Evolutionary conservation across 2,888 invertebrate species (phyloP).

Genomic region (Alviniconcha strummeri): DNA sequence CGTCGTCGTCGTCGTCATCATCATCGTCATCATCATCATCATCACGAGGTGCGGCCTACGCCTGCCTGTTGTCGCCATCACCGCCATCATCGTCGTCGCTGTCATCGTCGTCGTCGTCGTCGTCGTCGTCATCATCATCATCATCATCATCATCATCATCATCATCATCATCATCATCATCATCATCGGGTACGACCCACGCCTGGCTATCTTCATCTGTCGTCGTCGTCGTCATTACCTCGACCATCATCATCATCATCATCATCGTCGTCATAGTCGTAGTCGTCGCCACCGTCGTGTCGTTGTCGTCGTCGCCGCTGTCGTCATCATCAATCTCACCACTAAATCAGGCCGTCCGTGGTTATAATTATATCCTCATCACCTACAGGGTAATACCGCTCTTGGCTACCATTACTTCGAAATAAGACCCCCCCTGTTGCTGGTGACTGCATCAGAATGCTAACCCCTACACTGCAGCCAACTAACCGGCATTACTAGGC

Average conservation of each 20-base stretch:
- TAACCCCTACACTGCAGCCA: too few species aligned
- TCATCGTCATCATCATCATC: not conserved
- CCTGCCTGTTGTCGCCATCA: not conserved
- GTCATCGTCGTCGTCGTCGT: not conserved
- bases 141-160: conserved; percentile 1
- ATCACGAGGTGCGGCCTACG: not conserved
- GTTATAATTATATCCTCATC: too few species aligned
- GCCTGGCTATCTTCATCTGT: not conserved
- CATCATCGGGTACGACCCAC: not conserved
- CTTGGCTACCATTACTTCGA: too few species aligned
- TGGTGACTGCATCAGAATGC: too few species aligned
- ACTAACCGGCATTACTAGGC: too few species aligned
- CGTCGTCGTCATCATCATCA: not conserved
- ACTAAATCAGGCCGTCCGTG: too few species aligned
- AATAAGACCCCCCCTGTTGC: too few species aligned
- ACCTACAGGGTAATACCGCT: too few species aligned
- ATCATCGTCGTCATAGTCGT: not conserved
- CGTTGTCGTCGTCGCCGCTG: not conserved
- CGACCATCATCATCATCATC: not conserved
- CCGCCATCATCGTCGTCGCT: not conserved
- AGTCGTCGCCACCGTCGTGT: not conserved
- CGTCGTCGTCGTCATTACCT: not conserved
- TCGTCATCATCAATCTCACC: not conserved
- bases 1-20: not conserved
- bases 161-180: not conserved